Evolutionary conservation across 2,797 vertebrate genomes (phyloP).

Genomic region (Anolis apletophallus): DNA sequence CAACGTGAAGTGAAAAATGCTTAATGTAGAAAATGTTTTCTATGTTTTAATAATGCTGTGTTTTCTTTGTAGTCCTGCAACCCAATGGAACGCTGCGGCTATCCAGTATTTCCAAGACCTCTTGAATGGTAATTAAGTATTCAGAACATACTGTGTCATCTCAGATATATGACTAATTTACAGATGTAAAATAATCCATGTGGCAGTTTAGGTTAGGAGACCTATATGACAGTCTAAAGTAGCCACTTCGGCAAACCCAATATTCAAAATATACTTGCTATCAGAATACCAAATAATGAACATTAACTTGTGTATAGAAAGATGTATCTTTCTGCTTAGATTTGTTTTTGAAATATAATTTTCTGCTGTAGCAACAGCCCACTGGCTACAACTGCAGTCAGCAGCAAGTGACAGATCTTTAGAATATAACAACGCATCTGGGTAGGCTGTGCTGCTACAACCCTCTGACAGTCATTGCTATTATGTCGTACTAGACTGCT

Average conservation of each 20-base stretch:
- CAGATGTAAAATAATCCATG: not conserved
- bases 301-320: rapidly evolving
- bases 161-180: not conserved
- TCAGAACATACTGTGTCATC: not conserved
- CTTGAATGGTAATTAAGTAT: conserved; percentile 81
- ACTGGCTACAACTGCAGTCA: rapidly evolving
- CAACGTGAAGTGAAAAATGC: not conserved
- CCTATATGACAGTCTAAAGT: not conserved
- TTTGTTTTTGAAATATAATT: not conserved
- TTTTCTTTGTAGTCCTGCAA: conserved; percentile 79
- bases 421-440: too few species aligned
- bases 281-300: not conserved
- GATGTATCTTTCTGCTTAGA: not conserved
- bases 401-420: not conserved
- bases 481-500: not conserved
- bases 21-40: not conserved
- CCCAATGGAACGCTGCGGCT: conserved; percentile 89
- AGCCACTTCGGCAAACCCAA: not conserved
- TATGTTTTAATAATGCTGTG: not conserved
- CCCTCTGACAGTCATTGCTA: not conserved
- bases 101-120: conserved; percentile 86
- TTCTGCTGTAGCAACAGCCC: not conserved
- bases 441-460: not conserved
- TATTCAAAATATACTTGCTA: not conserved
- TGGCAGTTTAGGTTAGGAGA: not conserved